Evolutionary conservation across 2,797 vertebrate genomes (phyloP).

Genomic region (Ptychadena robeensis): DNA sequence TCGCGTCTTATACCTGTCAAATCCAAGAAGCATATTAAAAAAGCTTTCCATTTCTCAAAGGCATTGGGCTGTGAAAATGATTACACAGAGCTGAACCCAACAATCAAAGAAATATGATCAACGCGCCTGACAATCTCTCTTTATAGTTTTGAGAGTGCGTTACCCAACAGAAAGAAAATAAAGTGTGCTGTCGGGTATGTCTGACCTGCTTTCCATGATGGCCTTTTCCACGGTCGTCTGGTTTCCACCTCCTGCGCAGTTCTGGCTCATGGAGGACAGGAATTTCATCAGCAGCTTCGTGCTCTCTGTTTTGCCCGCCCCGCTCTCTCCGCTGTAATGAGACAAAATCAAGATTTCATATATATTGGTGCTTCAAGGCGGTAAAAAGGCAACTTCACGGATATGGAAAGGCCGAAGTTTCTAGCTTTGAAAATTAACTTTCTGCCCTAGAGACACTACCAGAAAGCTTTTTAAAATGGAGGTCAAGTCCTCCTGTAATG

Average conservation of each 20-base stretch:
- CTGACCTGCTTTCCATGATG: conserved; percentile 89
- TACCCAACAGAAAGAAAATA: neutral
- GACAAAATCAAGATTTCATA: neutral
- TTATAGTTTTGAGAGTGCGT: neutral
- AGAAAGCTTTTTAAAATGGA: no score
- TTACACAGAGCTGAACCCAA: neutral
- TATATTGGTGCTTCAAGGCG: neutral
- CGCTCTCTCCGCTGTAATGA: conserved; percentile 84
- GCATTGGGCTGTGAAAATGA: neutral
- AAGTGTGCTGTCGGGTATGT: neutral
- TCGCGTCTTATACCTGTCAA: no score
- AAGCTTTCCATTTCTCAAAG: neutral
- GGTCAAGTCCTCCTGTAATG: no score
- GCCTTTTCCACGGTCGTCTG: conserved; percentile 88
- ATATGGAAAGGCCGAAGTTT: no score
- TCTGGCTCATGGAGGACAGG: conserved; percentile 90
- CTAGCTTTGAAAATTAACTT: no score
- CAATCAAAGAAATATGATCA: neutral
- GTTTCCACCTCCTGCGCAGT: conserved; percentile 77
- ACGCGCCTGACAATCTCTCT: neutral
- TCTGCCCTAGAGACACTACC: no score
- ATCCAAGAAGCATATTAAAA: neutral
- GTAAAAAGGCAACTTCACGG: no score
- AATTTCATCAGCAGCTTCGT: conserved; percentile 91
- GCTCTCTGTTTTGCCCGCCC: conserved; percentile 93